Conservation (phyloP, 1,140 invertebrate genomes). For the Rhopalosiphum maidis region DNA sequence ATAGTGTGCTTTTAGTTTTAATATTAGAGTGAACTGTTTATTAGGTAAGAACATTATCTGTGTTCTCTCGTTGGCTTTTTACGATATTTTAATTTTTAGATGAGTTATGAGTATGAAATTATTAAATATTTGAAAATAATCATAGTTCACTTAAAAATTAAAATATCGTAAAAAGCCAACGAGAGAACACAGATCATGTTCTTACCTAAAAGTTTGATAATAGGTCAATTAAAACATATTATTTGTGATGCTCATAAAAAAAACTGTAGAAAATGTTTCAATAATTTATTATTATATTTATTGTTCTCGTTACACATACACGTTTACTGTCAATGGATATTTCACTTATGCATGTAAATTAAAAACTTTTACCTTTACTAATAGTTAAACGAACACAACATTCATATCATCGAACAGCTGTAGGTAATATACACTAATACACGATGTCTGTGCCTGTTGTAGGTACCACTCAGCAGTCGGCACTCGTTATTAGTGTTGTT, state of each 20-base stretch:
- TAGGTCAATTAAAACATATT: neutral
- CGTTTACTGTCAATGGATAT: neutral
- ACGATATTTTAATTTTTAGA: too few species aligned
- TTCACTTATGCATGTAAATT: slow-evolving; percentile 23
- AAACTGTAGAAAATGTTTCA: neutral
- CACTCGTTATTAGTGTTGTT: neutral
- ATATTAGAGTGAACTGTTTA: too few species aligned
- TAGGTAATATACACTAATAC: neutral
- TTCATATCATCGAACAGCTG: slow-evolving; percentile 33
- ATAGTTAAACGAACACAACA: neutral
- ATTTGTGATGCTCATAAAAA: neutral
- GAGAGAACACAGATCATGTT: too few species aligned
- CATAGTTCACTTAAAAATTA: too few species aligned
- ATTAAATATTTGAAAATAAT: too few species aligned
- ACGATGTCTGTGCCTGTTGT: neutral
- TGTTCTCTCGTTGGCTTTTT: too few species aligned
- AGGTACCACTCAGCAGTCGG: neutral
- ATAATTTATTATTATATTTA: neutral
- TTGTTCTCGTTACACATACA: neutral
- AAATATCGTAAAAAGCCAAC: too few species aligned
- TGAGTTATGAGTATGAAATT: too few species aligned
- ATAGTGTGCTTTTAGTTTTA: too few species aligned
- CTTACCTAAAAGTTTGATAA: too few species aligned
- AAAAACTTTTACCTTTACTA: slow-evolving; percentile 40
- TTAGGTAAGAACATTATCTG: too few species aligned